Percentiles rank a stretch among this genome's conserved stretches.
phyloP scores from a whole-genome alignment of 2,888 invertebrate genomes.

The Pterostichus madidus region DNA sequence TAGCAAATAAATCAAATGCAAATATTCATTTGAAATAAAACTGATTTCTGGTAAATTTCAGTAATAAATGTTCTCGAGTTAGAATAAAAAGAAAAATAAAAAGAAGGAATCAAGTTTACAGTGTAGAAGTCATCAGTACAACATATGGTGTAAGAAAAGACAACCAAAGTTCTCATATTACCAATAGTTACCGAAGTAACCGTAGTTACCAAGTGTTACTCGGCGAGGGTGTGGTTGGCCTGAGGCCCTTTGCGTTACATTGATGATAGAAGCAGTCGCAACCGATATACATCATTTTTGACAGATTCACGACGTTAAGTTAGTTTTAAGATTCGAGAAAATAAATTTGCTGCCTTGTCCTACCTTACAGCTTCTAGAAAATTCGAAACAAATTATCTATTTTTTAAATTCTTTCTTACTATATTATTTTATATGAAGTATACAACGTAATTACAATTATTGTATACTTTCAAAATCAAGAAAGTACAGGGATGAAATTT shows the following conservation, averaged over 20 bases:
- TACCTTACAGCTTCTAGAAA: background rate
- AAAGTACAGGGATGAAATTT: too few relatives aligned
- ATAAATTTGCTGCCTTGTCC: constrained; percentile 22
- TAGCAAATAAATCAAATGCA: background rate
- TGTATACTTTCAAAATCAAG: too few relatives aligned
- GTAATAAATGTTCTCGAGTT: background rate
- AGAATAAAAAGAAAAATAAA: constrained; percentile 10
- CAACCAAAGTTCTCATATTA: constrained; percentile 61
- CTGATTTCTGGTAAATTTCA: background rate
- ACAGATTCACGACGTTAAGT: constrained; percentile 40
- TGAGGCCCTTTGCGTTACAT: constrained; percentile 30
- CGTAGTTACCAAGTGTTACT: constrained; percentile 56
- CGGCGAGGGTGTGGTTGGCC: constrained; percentile 25
- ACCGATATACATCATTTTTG: constrained; percentile 60
- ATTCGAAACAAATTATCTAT: constrained; percentile 5
- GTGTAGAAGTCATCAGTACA: constrained; percentile 60
- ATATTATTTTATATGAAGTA: too few relatives aligned
- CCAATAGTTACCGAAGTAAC: constrained; percentile 62
- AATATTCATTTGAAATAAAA: background rate
- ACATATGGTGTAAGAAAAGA: constrained; percentile 52
- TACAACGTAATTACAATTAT: too few relatives aligned
- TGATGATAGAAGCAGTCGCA: constrained; percentile 58
- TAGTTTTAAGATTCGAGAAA: constrained; percentile 16
- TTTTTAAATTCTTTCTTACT: too few relatives aligned
- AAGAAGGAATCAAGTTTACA: constrained; percentile 45